Percentiles rank a stretch among this genome's conserved stretches.
Evolutionary conservation across 2,797 vertebrate species (phyloP).

Genomic region (Coracias cyanogaster): DNA sequence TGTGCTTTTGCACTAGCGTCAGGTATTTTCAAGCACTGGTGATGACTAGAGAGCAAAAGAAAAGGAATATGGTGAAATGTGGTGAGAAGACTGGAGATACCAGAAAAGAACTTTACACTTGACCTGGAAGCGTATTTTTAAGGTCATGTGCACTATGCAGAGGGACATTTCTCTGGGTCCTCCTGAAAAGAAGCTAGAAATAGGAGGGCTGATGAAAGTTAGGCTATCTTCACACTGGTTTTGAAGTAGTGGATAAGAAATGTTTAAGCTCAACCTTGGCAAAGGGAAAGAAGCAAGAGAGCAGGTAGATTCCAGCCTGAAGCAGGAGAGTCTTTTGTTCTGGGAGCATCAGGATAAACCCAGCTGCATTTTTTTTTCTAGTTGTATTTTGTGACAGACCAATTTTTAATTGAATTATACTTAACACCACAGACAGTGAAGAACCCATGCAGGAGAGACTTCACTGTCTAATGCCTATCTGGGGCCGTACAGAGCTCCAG

Average conservation of each 20-base stretch:
- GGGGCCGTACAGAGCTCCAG: background rate
- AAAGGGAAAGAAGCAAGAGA: background rate
- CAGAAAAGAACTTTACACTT: background rate
- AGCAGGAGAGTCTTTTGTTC: background rate
- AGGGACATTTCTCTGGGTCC: background rate
- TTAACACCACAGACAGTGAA: background rate
- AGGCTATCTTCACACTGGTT: background rate
- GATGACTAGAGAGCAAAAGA: background rate
- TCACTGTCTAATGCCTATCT: background rate
- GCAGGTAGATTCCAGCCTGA: background rate
- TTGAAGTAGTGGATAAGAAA: background rate
- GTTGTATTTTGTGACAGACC: background rate
- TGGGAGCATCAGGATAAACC: background rate
- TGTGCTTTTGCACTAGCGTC: background rate
- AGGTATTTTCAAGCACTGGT: background rate
- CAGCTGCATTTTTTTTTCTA: background rate
- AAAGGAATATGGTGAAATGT: background rate
- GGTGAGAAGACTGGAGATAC: background rate
- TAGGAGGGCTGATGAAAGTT: background rate
- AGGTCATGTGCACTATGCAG: background rate
- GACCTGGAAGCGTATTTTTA: background rate
- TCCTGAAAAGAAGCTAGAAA: background rate
- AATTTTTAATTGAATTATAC: background rate
- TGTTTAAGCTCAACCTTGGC: background rate
- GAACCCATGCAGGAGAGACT: background rate